These are phyloP conservation scores for Glaucidium brasilianum DNA, from an alignment of 2,113 vertebrate genomes.

Conservation along the genomic window DNA sequence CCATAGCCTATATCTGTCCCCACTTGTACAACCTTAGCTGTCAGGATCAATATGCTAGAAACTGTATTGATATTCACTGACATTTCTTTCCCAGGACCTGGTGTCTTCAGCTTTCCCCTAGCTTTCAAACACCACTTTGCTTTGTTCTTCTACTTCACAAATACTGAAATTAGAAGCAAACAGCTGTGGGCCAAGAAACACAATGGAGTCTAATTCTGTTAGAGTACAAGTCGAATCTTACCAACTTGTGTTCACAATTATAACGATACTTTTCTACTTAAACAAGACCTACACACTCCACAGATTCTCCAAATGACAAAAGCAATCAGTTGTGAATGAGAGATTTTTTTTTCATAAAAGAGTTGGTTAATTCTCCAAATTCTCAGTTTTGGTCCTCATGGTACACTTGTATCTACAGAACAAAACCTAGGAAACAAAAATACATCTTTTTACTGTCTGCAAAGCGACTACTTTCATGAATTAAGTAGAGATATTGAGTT, in stretches of 20 bases:
- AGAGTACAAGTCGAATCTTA: not conserved
- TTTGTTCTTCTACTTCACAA: not conserved
- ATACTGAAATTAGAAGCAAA: not conserved
- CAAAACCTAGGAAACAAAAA: not conserved
- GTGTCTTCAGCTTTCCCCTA: not conserved
- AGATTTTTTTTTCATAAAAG: not conserved
- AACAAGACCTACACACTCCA: not conserved
- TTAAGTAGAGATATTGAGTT: not conserved
- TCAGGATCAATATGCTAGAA: not conserved
- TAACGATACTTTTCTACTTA: not conserved
- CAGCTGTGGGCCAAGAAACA: not conserved
- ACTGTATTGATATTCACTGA: not conserved
- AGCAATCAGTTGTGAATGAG: not conserved
- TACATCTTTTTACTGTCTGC: not conserved
- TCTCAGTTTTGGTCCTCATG: not conserved
- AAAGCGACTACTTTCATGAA: not conserved
- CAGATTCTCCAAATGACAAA: rapidly evolving
- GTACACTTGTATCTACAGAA: not conserved
- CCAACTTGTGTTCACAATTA: not conserved
- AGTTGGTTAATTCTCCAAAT: not conserved
- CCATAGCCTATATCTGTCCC: not conserved
- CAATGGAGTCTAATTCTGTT: not conserved
- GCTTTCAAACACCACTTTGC: not conserved
- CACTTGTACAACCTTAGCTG: not conserved
- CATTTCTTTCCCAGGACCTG: not conserved